Evolutionary conservation across 1,140 invertebrate species (phyloP).

Genomic region (Arctopsyche grandis): DNA sequence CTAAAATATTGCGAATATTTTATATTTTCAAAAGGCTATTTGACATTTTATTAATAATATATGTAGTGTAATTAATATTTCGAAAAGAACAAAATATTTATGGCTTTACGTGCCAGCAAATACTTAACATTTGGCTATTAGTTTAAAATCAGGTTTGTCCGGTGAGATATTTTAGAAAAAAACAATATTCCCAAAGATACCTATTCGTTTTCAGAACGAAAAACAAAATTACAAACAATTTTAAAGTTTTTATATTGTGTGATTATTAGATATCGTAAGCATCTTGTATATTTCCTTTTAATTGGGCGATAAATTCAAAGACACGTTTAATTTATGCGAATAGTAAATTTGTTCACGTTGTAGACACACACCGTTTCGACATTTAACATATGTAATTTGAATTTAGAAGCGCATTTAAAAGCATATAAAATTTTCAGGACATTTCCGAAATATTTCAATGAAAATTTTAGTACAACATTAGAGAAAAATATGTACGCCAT

Average conservation of each 20-base stretch:
- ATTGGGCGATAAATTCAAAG: slow-evolving; percentile 20
- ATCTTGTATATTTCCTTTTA: slow-evolving; percentile 25
- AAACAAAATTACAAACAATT: neutral
- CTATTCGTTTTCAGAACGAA: neutral
- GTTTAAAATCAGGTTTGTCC: neutral
- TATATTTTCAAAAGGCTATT: neutral
- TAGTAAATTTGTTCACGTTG: slow-evolving; percentile 22
- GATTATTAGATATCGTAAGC: slow-evolving; percentile 25
- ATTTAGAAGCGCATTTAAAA: too few relatives aligned
- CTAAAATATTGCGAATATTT: too few relatives aligned
- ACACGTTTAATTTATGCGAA: slow-evolving; percentile 25
- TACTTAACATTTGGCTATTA: neutral
- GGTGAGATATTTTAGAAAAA: neutral
- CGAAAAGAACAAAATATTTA: slow-evolving; percentile 17
- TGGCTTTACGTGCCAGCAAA: neutral
- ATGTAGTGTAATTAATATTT: slow-evolving; percentile 9
- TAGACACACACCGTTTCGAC: neutral
- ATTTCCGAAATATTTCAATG: too few relatives aligned
- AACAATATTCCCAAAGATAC: neutral
- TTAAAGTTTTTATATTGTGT: neutral
- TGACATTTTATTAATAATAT: slow-evolving; percentile 17
- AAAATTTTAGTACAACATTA: too few relatives aligned
- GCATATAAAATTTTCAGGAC: too few relatives aligned
- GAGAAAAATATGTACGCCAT: too few relatives aligned
- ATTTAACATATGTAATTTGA: slow-evolving; percentile 7